A percentile compares a stretch with the other conserved stretches of the same genome.
Evolutionary conservation across 2,888 invertebrate species (phyloP).

Genomic region (Spisula subtruncata): DNA sequence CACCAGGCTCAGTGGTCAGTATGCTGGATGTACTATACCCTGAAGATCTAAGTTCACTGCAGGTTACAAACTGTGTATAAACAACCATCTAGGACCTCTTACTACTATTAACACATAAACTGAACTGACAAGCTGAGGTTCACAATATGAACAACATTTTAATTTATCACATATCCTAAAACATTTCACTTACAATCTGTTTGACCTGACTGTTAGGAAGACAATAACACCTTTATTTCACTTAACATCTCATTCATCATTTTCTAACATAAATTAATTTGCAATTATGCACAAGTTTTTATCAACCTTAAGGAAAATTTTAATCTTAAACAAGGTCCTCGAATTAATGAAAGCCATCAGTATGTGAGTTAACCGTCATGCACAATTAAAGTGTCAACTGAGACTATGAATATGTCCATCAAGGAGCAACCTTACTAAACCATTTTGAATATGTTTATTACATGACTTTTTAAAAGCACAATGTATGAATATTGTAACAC

Average conservation of each 20-base stretch:
- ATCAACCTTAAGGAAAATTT: conserved; percentile 34
- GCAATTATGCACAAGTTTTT: conserved; percentile 51
- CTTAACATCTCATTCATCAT: conserved; percentile 42
- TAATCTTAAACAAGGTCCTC: conserved; percentile 35
- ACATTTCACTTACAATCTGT: neutral
- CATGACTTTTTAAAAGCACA: conserved; percentile 20
- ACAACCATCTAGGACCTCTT: no score
- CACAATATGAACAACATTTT: no score
- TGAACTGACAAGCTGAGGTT: no score
- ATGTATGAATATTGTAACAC: conserved; percentile 39
- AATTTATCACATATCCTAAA: neutral
- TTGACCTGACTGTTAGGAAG: neutral
- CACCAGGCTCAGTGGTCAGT: no score
- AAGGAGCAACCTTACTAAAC: neutral
- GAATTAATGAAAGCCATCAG: conserved; percentile 31
- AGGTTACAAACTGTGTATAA: no score
- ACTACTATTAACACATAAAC: no score
- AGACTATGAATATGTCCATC: conserved; percentile 38
- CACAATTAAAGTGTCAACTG: conserved; percentile 52
- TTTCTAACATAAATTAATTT: conserved; percentile 46
- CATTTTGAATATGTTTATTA: conserved; percentile 24
- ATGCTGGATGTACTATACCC: no score
- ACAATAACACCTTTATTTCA: conserved; percentile 55
- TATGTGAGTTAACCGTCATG: conserved; percentile 41
- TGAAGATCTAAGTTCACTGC: no score